These are phyloP conservation scores for Progne subis DNA, from an alignment of 2,113 vertebrate genomes.

Conservation along the genomic window DNA sequence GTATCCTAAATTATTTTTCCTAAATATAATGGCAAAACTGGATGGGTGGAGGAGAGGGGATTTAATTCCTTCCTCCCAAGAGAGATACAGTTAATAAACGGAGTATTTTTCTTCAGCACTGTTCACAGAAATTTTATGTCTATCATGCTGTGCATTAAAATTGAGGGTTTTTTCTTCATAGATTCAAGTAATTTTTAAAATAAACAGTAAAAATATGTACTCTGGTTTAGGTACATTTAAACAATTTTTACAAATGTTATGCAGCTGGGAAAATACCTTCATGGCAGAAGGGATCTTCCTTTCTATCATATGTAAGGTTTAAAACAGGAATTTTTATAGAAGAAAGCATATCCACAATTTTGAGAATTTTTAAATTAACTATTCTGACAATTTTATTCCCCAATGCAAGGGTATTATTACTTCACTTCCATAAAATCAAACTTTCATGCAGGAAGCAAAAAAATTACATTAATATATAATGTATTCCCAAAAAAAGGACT, in stretches of 20 bases:
- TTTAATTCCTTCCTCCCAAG: not conserved
- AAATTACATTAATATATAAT: rapidly evolving
- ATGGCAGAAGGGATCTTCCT: not conserved
- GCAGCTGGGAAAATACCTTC: not conserved
- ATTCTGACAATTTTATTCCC: not conserved
- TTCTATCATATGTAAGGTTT: not conserved
- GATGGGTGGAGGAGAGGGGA: rapidly evolving
- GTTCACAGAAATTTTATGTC: not conserved
- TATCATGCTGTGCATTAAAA: not conserved
- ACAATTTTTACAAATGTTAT: not conserved
- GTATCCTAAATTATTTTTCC: not conserved
- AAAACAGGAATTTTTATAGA: not conserved
- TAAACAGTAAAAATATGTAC: not conserved
- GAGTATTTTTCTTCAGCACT: not conserved
- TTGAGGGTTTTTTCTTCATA: not conserved
- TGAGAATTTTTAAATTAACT: not conserved
- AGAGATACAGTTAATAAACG: not conserved
- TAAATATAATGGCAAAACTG: not conserved
- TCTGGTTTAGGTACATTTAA: not conserved
- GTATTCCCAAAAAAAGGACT: not conserved
- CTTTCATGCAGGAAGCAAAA: not conserved
- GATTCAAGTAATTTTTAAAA: not conserved
- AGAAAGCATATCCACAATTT: not conserved
- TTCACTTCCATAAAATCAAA: not conserved
- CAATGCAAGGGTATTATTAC: not conserved